Evolutionary conservation across 37 sponge, comb jelly and placozoan species (phyloP).

Genomic region (Axinella damicornis): DNA sequence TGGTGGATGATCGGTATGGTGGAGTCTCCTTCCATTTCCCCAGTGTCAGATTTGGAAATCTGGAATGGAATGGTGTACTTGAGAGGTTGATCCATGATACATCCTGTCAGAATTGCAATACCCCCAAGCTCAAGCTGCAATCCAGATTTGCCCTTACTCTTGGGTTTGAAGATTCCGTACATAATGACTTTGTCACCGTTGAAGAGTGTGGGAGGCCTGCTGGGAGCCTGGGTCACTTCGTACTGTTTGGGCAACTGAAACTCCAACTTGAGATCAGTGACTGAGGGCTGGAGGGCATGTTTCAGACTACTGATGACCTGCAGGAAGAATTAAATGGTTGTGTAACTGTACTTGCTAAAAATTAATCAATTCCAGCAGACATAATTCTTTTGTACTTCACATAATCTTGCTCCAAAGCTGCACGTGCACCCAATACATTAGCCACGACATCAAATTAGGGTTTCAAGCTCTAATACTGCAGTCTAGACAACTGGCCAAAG

Average conservation of each 20-base stretch:
- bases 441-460: no score
- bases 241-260: slow-evolving; percentile 51
- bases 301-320: slow-evolving; percentile 79
- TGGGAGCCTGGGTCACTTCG: slow-evolving; percentile 45
- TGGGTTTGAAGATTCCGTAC: slow-evolving; percentile 62
- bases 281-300: slow-evolving; percentile 72
- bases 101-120: slow-evolving; percentile 50
- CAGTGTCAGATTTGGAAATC: not conserved
- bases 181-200: slow-evolving; percentile 69
- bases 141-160: not conserved
- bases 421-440: no score
- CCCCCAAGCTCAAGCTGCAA: slow-evolving; percentile 5
- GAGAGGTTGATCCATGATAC: slow-evolving; percentile 36
- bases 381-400: no score
- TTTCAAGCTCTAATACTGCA: no score
- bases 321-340: not conserved
- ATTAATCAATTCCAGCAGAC: not conserved
- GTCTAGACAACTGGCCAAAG: no score
- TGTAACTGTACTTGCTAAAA: no score
- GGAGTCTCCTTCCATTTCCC: not conserved
- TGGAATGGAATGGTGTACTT: slow-evolving; percentile 40
- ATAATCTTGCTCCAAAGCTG: no score
- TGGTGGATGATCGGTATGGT: slow-evolving; percentile 71
- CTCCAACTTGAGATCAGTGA: slow-evolving; percentile 49
- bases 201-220: slow-evolving; percentile 59